phyloP scores from a whole-genome alignment of 2,797 vertebrate species.

The Tolypeutes matacus region DNA sequence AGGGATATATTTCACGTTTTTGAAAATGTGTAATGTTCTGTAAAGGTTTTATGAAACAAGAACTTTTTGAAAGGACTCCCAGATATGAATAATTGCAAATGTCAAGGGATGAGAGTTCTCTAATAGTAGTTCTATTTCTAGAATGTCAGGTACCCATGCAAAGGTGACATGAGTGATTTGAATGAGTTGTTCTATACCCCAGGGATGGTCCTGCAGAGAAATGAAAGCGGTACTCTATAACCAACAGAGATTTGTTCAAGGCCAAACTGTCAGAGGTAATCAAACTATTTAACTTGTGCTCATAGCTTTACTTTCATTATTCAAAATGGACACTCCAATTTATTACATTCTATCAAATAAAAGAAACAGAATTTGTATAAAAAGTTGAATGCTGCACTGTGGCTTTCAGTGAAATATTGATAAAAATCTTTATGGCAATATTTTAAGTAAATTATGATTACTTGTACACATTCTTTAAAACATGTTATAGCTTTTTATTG shows the following conservation, averaged over 20 bases:
- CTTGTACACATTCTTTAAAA: constrained; percentile 2
- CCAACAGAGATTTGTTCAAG: constrained; percentile 72
- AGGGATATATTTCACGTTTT: constrained; percentile 50
- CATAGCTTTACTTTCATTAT: constrained; percentile 63
- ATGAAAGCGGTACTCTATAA: constrained; percentile 66
- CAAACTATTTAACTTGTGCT: constrained; percentile 76
- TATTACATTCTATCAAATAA: constrained; percentile 67
- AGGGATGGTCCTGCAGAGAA: constrained; percentile 57
- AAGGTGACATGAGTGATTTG: constrained; percentile 78
- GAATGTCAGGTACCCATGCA: constrained; percentile 71
- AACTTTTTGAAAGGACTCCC: constrained; percentile 56
- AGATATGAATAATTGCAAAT: constrained; percentile 74
- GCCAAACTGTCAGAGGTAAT: constrained; percentile 75
- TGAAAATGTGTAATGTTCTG: constrained; percentile 50
- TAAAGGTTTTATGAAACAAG: constrained; percentile 67
- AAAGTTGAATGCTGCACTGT: neutral
- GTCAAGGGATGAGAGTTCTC: constrained; percentile 59
- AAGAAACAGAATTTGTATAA: constrained; percentile 32
- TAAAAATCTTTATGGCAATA: neutral
- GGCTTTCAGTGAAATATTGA: neutral
- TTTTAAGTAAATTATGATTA: constrained; percentile 34
- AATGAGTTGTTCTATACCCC: constrained; percentile 51
- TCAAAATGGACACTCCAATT: constrained; percentile 58
- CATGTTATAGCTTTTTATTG: neutral
- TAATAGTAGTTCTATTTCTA: constrained; percentile 66